A percentile compares a stretch with the other conserved stretches of the same genome.
Conservation (phyloP, 2,888 invertebrate species). For the Lingula anatina region DNA sequence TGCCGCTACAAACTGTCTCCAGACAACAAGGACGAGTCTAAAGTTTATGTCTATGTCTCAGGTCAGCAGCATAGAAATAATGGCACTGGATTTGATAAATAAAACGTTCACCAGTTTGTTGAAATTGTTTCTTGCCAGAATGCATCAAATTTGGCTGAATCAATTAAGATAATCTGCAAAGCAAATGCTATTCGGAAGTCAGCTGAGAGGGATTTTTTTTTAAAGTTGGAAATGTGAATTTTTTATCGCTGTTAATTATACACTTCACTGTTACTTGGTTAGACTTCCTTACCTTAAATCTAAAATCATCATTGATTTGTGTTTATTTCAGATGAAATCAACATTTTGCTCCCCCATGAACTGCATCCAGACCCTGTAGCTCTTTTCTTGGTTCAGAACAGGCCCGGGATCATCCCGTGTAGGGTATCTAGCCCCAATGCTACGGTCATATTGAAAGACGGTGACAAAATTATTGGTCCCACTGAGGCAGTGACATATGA, state of each 20-base stretch:
- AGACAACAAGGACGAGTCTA: constrained; percentile 1
- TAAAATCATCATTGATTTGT: background rate
- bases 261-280: no score
- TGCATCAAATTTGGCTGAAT: no score
- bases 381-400: constrained; percentile 10
- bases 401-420: constrained; percentile 16
- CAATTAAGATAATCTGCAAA: no score
- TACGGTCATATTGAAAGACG: constrained; percentile 14
- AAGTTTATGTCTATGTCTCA: constrained; percentile 20
- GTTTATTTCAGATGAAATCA: constrained; percentile 15
- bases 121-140: no score
- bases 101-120: no score
- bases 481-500: constrained; percentile 17
- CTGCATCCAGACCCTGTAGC: background rate
- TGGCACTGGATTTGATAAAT: no score
- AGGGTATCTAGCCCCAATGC: constrained; percentile 18
- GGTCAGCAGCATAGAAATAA: no score
- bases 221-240: no score
- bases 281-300: background rate
- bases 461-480: constrained; percentile 2
- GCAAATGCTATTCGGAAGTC: no score
- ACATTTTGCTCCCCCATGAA: constrained; percentile 10
- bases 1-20: constrained; percentile 12
- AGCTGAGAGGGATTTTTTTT: no score
- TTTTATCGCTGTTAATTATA: no score